A percentile compares a stretch with the other conserved stretches of the same genome.
These are phyloP conservation scores for Gouania willdenowi DNA, from an alignment of 2,797 vertebrate genomes.

Conservation along the genomic window DNA sequence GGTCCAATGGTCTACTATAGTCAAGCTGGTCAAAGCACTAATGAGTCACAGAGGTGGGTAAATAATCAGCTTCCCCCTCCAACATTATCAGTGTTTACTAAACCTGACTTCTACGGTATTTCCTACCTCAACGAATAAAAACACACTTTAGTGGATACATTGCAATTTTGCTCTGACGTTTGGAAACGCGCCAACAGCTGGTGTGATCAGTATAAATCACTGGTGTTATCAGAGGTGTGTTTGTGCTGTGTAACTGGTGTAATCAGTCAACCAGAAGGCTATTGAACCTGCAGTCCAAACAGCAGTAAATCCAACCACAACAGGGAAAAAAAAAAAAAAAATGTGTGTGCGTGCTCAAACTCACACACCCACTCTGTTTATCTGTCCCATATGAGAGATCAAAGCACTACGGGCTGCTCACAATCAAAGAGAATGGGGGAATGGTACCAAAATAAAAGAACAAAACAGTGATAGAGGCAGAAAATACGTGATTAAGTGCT, in stretches of 20 bases:
- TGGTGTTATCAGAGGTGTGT: conserved; percentile 29
- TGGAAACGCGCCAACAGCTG: conserved; percentile 13
- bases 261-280: conserved; percentile 39
- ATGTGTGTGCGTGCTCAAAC: conserved; percentile 7
- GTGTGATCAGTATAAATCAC: conserved; percentile 33
- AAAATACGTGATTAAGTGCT: background rate
- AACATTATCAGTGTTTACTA: conserved; percentile 32
- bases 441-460: conserved; percentile 54
- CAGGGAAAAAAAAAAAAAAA: conserved; percentile 20
- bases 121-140: conserved; percentile 27
- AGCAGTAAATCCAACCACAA: conserved; percentile 26
- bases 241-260: conserved; percentile 26
- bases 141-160: conserved; percentile 17
- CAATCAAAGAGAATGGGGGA: conserved; percentile 47
- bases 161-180: conserved; percentile 5
- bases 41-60: conserved; percentile 47
- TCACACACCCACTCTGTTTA: conserved; percentile 34
- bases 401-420: conserved; percentile 57
- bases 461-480: conserved; percentile 32
- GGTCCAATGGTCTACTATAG: conserved; percentile 6
- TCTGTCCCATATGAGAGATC: conserved; percentile 64
- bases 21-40: conserved; percentile 26
- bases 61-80: conserved; percentile 51
- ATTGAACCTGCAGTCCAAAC: conserved; percentile 46
- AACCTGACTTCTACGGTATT: conserved; percentile 6